Percentiles rank a stretch among this genome's conserved stretches.
These are phyloP conservation scores for Ochlodes sylvanus DNA, from an alignment of 2,888 invertebrate species.

Conservation along the genomic window DNA sequence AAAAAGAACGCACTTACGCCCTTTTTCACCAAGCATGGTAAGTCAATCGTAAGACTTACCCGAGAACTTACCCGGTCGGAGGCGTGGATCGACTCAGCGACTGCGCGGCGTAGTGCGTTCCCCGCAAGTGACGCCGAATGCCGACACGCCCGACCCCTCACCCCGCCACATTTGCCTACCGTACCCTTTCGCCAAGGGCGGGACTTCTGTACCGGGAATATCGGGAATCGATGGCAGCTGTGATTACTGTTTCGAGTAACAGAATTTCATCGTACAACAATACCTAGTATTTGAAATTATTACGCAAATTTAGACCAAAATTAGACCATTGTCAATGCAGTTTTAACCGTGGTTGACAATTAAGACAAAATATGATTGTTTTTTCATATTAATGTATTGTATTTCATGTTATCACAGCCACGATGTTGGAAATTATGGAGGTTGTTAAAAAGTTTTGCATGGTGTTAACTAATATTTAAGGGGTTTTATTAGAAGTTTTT, in stretches of 20 bases:
- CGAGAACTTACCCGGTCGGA: constrained; percentile 18
- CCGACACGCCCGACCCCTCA: constrained; percentile 42
- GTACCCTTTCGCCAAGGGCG: constrained; percentile 36
- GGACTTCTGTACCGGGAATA: constrained; percentile 32
- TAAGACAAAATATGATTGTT: no score
- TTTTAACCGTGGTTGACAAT: no score
- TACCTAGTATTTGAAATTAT: neutral
- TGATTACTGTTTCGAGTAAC: constrained; percentile 22
- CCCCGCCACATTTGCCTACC: constrained; percentile 33
- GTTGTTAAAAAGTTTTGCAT: no score
- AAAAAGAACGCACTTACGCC: no score
- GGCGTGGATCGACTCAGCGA: constrained; percentile 68
- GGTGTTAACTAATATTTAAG: no score
- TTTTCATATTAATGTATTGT: no score
- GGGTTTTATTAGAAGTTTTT: no score
- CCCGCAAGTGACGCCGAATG: constrained; percentile 11
- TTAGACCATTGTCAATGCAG: no score
- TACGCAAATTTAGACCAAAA: neutral
- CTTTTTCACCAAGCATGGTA: neutral
- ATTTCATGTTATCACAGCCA: neutral
- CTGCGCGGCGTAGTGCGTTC: constrained; percentile 34
- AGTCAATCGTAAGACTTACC: neutral
- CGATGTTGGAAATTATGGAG: no score
- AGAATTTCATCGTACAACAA: constrained; percentile 8
- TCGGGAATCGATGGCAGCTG: constrained; percentile 36